Base-by-base conservation (phyloP, 2,888 invertebrate genomes). In the Eumerus sabulonum region DNA sequence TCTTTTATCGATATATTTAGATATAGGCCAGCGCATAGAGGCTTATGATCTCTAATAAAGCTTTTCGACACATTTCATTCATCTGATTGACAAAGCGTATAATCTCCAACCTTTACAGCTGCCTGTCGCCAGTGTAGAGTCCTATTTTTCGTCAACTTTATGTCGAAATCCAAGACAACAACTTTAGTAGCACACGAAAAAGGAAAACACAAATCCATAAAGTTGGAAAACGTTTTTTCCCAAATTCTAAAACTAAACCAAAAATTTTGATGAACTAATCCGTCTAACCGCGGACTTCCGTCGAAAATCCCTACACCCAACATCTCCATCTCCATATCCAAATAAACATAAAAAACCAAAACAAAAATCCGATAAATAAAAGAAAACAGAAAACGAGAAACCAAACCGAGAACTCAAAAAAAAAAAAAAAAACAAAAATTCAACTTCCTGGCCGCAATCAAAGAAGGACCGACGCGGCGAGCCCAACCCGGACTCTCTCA, bases 391-490 rank as follows among this genome's bases (percentile, higher is more conserved):
- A 68, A 40, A 27, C n/a, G n/a, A n/a, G n/a, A n/a, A n/a, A n/a
- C n/a, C n/a, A n/a, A n/a, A n/a, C n/a, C n/a, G n/a, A n/a, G n/a
- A n/a, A n/a, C n/a, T n/a, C n/a, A n/a, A n/a, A n/a, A 9, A 45
- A 64, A 38, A 16, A 35, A 17, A 16, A 18, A 68, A 40, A 27
- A 27, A 70, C 48, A 63, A 38, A 44, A 59, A 79, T 73, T 59
- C 63, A 54, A 68, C 53, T 74, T 74, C 74, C 79, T 79, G 79
- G 68, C 79, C 79, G 36, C 64, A 74, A 74, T 73, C 74, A 73
- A 79, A 79, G 27, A 27, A 27, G 74, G 79, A 79, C 51, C 73
- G 77, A 62, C 76, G 57, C 57, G 56, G 62, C 51, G 40, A 53
- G 40, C 70, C 40, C 48, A 51, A 12, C 59, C 47, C 62, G 2